Evolutionary conservation across 2,888 invertebrate species (phyloP), one percentile per base, ranked within the genome.

Genomic region (Drosophila engyochracea): DNA sequence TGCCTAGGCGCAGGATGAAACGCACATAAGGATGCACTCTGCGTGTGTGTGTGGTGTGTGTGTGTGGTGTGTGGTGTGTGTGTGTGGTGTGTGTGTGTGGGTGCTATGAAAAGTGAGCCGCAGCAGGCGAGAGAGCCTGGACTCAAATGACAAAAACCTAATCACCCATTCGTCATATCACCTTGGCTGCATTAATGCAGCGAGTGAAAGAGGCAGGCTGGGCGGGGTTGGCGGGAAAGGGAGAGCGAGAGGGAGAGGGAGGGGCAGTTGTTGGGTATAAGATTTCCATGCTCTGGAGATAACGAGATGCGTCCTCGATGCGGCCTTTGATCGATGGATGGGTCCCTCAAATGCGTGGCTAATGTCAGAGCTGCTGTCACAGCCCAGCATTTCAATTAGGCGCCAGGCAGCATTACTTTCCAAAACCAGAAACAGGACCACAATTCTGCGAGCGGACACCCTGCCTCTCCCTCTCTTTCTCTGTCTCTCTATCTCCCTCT

Each of bases 141-240:
- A 22, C 10, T 51, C 55, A 68, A 69, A 72, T 74, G 81, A 82
- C 75, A 77, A 82, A 84, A 80, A 83, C 86, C 89, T 89, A 91
- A 91, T 91, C 89, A 91, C 84, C 83, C 87, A 90, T 85, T 90
- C 85, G 82, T 87, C 78, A 85, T 87, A 89, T 90, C 90, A 91
- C 87, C 91, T 87, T 82, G 72, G 83, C 81, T 85, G 85, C 85
- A 90, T 86, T 86, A 91, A 82, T 85, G 78, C 70, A 58, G 68
- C 75, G 41, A 52, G 41, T 55, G 22, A 14, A 35, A 2, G 16
- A 4, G 33, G 4, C 4, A 9, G 12, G 16, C 14, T 25, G 28
- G 3, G 58, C 10, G 4, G 30, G 16, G 4, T 7, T 6, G 51
- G 31, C 31, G 51, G 30, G 31, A 4, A 5, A 35, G 33, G 10